Evolutionary conservation across 2,797 vertebrate genomes (phyloP).

Genomic region (Rallus crepitans): DNA sequence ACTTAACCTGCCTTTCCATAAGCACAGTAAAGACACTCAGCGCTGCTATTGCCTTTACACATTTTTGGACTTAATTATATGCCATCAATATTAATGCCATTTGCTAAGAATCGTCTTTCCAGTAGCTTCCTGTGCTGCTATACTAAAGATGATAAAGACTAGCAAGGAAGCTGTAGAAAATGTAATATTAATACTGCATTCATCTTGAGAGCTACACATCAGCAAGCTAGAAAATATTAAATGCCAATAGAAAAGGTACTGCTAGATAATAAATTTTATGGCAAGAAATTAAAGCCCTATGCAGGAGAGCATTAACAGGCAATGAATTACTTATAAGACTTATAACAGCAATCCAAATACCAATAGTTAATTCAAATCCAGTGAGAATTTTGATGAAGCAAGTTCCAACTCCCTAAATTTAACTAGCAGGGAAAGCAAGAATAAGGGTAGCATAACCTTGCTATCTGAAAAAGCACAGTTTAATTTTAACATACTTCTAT

Average conservation of each 20-base stretch:
- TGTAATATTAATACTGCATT: background rate
- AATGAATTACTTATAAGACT: background rate
- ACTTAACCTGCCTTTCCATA: background rate
- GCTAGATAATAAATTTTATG: background rate
- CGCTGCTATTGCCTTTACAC: background rate
- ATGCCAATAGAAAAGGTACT: background rate
- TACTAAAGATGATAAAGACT: conserved; percentile 13
- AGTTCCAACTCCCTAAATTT: background rate
- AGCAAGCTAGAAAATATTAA: conserved; percentile 15
- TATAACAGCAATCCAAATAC: background rate
- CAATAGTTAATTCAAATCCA: background rate
- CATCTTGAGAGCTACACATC: background rate
- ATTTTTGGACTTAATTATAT: conserved; percentile 9
- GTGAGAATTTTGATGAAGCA: background rate
- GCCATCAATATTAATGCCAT: conserved; percentile 35
- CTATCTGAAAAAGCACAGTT: background rate
- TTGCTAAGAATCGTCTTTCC: conserved; percentile 9
- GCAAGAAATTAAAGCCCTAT: background rate
- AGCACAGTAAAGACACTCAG: background rate
- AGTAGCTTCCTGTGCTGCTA: background rate
- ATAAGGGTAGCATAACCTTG: background rate
- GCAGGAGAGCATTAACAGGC: background rate
- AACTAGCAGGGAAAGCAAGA: background rate
- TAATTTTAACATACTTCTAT: background rate
- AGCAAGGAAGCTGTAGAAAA: background rate